Percentiles rank a stretch among this genome's conserved stretches.
Conservation (phyloP, 1,140 invertebrate genomes). For the Drosophila pruinosa region DNA sequence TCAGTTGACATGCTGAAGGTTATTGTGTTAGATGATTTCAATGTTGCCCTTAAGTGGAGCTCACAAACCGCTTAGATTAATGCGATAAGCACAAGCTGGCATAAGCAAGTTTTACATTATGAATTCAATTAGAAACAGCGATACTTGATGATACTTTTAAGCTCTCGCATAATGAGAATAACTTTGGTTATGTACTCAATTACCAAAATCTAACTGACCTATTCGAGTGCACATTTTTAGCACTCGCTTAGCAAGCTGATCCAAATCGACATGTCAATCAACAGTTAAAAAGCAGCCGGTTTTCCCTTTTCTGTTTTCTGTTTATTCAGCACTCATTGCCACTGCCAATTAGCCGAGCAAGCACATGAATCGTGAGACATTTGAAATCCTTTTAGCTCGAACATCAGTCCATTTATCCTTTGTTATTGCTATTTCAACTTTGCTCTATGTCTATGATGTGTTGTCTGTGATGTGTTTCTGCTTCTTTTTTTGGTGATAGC, state of each 20-base stretch:
- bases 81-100: slow-evolving; percentile 26
- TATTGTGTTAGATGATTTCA: slow-evolving; percentile 52
- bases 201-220: not conserved
- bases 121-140: slow-evolving; percentile 19
- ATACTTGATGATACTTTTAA: slow-evolving; percentile 14
- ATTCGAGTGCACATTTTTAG: not conserved
- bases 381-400: slow-evolving; percentile 34
- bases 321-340: slow-evolving; percentile 26
- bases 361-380: slow-evolving; percentile 44
- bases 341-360: slow-evolving; percentile 55
- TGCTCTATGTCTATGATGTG: not conserved
- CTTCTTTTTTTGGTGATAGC: not conserved
- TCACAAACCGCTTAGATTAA: slow-evolving; percentile 47
- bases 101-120: not conserved
- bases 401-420: slow-evolving; percentile 28
- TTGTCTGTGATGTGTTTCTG: not conserved
- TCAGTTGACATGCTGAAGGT: slow-evolving; percentile 45
- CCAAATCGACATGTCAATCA: slow-evolving; percentile 38
- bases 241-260: slow-evolving; percentile 19
- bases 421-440: slow-evolving; percentile 32
- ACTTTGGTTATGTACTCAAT: not conserved
- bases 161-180: not conserved
- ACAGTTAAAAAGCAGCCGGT: not conserved
- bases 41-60: slow-evolving; percentile 24
- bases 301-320: not conserved